Base-by-base conservation (phyloP, 2,888 invertebrate species). In the Machimus atricapillus region DNA sequence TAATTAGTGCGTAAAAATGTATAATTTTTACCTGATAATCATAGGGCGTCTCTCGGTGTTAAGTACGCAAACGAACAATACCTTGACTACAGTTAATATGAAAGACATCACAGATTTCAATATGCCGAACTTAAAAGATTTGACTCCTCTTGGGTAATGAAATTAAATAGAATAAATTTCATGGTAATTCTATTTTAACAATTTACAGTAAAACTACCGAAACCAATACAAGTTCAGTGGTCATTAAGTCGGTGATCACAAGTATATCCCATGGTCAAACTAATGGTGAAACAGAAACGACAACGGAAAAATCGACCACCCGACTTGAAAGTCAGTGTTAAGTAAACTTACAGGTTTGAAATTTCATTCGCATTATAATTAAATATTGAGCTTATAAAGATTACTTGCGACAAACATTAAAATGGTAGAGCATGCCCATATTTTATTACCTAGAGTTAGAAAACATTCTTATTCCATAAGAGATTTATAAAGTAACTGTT, bases 181-280 rank as follows among this genome's bases (percentile, higher is more conserved):
- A 43, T 85, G 73, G 19, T 85, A 43, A 82, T 85, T 85, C 31
- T 7, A 83, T 52, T 66, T 46, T 16, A 40, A 66, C 1, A 66
- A 66, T 66, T 89, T 89, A 79, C 88, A 92, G 93, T 79, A 92
- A 92, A 87, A 92, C 92, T 14, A 91, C 91, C 19, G 93, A 93
- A 89, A 91, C 92, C 19, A 91, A 89, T 89, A 91, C 91, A 77
- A 93, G 91, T 89, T 92, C 93, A n/a, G 92, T 93, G 31, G 91
- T 93, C 34, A 92, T 93, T 23, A 92, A 93, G 90, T 93, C 93
- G 7, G 90, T 92, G 37, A 93, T 93, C 37, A 93, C 93, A 66
- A 93, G 90, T 89, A 91, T 93, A 90, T 92, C 92, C 46, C 92
- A 93, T 86, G 92, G 91, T 86, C 91, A 91, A 87, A 90, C 91